Evolutionary conservation across 1,140 invertebrate species (phyloP).

Genomic region (Nasonia longicornis): DNA sequence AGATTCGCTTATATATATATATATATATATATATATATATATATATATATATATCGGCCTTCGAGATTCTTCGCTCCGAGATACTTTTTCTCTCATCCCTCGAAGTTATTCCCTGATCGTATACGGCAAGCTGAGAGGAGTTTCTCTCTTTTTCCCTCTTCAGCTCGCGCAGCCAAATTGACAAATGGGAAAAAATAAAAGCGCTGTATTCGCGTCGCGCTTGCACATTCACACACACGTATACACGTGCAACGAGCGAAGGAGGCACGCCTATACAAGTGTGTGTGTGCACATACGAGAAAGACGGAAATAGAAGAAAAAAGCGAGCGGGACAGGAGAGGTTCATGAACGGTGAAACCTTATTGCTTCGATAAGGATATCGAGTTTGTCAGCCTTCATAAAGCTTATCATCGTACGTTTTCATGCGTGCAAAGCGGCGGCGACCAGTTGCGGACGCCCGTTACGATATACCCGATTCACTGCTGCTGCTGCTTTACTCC

Average conservation of each 20-base stretch:
- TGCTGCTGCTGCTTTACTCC: neutral
- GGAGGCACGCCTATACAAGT: neutral
- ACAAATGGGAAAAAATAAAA: conserved; percentile 33
- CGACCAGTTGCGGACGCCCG: neutral
- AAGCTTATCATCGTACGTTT: conserved; percentile 39
- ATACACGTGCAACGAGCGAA: neutral
- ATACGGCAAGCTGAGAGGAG: neutral
- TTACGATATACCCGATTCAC: conserved; percentile 13
- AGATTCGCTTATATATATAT: neutral
- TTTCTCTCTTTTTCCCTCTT: neutral
- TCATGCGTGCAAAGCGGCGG: conserved; percentile 25
- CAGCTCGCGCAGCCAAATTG: conserved; percentile 6
- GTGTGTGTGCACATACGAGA: neutral
- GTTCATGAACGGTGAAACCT: conserved; percentile 23
- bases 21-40: neutral
- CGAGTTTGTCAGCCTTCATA: conserved; percentile 38
- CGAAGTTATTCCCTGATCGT: neutral
- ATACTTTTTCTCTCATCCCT: conserved; percentile 38
- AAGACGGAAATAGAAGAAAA: neutral
- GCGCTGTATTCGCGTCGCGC: neutral
- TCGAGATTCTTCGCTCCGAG: conserved; percentile 20
- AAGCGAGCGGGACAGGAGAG: neutral
- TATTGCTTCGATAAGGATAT: conserved; percentile 38
- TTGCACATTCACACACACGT: neutral
- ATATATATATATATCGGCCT: conserved; percentile 9